These are phyloP conservation scores for Axinella damicornis DNA, from an alignment of 37 sponge, comb jelly and placozoan genomes.

Conservation along the genomic window DNA sequence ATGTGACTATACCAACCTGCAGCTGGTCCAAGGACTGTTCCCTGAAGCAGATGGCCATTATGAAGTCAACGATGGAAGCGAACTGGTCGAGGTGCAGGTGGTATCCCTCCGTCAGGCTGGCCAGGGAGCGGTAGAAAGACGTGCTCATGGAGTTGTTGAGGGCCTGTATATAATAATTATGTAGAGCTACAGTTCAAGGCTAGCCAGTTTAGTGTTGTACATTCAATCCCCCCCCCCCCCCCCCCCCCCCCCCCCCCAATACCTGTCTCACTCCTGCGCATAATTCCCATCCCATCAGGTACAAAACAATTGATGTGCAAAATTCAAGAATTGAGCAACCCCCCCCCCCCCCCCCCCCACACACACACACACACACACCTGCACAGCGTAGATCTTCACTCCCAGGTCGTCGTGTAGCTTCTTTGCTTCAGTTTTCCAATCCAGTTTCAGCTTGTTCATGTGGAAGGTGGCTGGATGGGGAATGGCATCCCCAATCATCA, in stretches of 20 bases:
- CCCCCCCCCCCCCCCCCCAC: too few relatives aligned
- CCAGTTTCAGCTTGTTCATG: constrained; percentile 19
- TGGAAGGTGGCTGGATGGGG: constrained; percentile 50
- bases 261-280: too few relatives aligned
- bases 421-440: constrained; percentile 38
- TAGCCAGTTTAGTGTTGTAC: too few relatives aligned
- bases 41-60: constrained; percentile 46
- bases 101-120: constrained; percentile 14
- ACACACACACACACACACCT: too few relatives aligned
- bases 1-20: constrained; percentile 13
- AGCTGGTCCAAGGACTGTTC: constrained; percentile 24
- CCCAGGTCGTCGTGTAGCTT: constrained; percentile 31
- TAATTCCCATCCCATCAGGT: too few relatives aligned
- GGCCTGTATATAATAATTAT: too few relatives aligned
- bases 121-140: constrained; percentile 25
- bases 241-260: too few relatives aligned
- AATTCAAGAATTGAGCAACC: too few relatives aligned
- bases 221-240: too few relatives aligned
- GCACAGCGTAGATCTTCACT: constrained; percentile 47
- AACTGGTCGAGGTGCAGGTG: constrained; percentile 46
- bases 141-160: constrained; percentile 5
- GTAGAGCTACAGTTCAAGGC: too few relatives aligned
- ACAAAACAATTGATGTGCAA: too few relatives aligned
- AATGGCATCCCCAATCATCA: constrained; percentile 60
- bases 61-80: constrained; percentile 27